Conservation (phyloP, 2,888 invertebrate species). For the Euzophera pinguis region DNA sequence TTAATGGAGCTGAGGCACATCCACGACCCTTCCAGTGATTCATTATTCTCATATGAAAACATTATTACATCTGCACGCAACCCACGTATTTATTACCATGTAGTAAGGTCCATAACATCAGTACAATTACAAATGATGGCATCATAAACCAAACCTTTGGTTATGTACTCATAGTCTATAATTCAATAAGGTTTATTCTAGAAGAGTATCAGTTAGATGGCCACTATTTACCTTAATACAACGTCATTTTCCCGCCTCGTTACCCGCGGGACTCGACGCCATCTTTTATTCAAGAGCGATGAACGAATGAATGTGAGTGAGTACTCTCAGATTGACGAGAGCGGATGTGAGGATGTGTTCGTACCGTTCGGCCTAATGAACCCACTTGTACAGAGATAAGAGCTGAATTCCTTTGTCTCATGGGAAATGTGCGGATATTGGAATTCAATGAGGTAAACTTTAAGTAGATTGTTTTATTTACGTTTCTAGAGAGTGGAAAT, state of each 20-base stretch:
- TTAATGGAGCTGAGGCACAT: not conserved
- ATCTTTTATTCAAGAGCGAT: slow-evolving; percentile 61
- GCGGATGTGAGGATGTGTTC: slow-evolving; percentile 24
- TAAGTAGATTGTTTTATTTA: slow-evolving; percentile 27
- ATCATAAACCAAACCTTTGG: not conserved
- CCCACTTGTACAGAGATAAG: slow-evolving; percentile 20
- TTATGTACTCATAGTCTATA: slow-evolving; percentile 11
- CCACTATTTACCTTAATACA: slow-evolving; percentile 43
- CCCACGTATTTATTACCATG: slow-evolving; percentile 5
- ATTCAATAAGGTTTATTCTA: slow-evolving; percentile 18
- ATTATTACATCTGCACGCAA: not conserved
- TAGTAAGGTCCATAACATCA: slow-evolving; percentile 5
- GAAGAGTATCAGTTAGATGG: slow-evolving; percentile 30
- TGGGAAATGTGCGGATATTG: slow-evolving; percentile 10
- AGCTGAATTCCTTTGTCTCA: slow-evolving; percentile 21
- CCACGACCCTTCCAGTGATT: not conserved
- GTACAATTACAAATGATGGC: slow-evolving; percentile 7
- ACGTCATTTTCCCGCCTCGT: slow-evolving; percentile 47
- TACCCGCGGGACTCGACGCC: slow-evolving; percentile 34
- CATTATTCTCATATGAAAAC: not conserved
- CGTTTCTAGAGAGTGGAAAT: slow-evolving; percentile 16
- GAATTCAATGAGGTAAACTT: slow-evolving; percentile 13
- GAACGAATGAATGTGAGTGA: slow-evolving; percentile 45
- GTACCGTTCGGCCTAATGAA: slow-evolving; percentile 20
- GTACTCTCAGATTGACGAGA: slow-evolving; percentile 36